Percentiles rank a stretch among this genome's conserved stretches.
These are phyloP conservation scores for Drosophila mimica DNA, from an alignment of 2,888 invertebrate genomes.

Conservation along the genomic window DNA sequence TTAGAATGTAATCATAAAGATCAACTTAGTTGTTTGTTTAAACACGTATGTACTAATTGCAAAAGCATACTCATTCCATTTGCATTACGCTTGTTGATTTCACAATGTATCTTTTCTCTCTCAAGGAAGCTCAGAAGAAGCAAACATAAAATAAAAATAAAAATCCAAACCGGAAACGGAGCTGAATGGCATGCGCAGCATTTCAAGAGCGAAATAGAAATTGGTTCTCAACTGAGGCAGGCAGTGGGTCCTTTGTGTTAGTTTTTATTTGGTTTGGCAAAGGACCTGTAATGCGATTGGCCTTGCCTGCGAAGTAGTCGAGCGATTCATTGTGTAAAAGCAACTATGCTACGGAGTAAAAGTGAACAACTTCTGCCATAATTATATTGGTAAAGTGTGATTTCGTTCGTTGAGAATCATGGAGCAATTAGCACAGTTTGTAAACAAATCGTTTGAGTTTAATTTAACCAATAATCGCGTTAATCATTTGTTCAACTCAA, in stretches of 20 bases:
- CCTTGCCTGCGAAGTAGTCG: conserved; percentile 63
- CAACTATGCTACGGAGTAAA: conserved; percentile 67
- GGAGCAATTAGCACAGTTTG: conserved; percentile 96
- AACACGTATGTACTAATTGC: conserved; percentile 7
- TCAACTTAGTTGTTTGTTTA: background rate
- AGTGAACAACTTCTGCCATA: conserved; percentile 31
- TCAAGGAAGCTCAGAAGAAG: conserved; percentile 22
- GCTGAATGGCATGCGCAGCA: conserved; percentile 53
- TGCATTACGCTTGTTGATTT: conserved; percentile 44
- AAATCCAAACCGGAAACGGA: conserved; percentile 11
- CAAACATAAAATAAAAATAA: conserved; percentile 2
- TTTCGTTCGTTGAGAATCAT: conserved; percentile 85
- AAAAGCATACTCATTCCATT: conserved; percentile 1
- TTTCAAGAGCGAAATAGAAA: conserved; percentile 21
- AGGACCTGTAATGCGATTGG: conserved; percentile 69
- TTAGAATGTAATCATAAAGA: background rate
- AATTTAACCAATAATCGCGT: conserved; percentile 84
- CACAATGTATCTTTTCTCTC: conserved; percentile 18
- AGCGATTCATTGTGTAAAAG: conserved; percentile 61
- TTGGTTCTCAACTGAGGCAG: conserved; percentile 9
- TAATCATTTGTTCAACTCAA: conserved; percentile 82
- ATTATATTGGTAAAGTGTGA: conserved; percentile 14
- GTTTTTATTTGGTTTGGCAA: conserved; percentile 47
- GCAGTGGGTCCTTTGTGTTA: conserved; percentile 15
- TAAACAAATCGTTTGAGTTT: conserved; percentile 93